Percentiles rank a stretch among this genome's conserved stretches.
These are phyloP conservation scores for Caenorhabditis uteleia DNA, from an alignment of 2,888 invertebrate genomes.

Conservation along the genomic window DNA sequence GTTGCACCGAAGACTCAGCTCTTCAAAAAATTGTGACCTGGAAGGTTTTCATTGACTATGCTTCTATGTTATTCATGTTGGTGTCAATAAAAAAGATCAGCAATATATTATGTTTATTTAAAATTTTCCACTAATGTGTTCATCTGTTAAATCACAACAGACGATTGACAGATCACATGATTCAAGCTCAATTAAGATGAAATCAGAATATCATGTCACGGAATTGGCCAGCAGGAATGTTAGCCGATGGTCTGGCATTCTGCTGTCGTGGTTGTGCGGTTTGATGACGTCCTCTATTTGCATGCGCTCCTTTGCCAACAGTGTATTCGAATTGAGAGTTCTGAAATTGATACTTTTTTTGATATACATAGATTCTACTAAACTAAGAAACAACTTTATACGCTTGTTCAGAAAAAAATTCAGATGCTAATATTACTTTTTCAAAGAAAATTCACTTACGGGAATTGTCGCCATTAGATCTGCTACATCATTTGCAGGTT, in stretches of 20 bases:
- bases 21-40: no score
- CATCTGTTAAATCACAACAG: no score
- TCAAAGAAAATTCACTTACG: constrained; percentile 8
- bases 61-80: no score
- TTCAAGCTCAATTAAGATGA: no score
- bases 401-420: not conserved
- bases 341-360: constrained; percentile 30
- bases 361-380: not conserved
- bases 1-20: no score
- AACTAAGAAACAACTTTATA: no score
- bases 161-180: no score
- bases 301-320: constrained; percentile 64
- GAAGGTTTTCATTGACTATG: no score
- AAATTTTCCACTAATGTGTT: no score
- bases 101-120: no score
- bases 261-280: constrained; percentile 25
- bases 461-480: constrained; percentile 54
- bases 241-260: constrained; percentile 2
- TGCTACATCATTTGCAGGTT: constrained; percentile 77
- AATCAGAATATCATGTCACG: constrained; percentile 48
- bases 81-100: not conserved
- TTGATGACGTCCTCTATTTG: constrained; percentile 47
- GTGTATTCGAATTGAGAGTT: constrained; percentile 63
- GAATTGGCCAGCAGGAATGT: constrained; percentile 42
- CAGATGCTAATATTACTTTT: not conserved